Evolutionary conservation across 2,888 invertebrate genomes (phyloP).

Genomic region (Dicroscelio sp.): DNA sequence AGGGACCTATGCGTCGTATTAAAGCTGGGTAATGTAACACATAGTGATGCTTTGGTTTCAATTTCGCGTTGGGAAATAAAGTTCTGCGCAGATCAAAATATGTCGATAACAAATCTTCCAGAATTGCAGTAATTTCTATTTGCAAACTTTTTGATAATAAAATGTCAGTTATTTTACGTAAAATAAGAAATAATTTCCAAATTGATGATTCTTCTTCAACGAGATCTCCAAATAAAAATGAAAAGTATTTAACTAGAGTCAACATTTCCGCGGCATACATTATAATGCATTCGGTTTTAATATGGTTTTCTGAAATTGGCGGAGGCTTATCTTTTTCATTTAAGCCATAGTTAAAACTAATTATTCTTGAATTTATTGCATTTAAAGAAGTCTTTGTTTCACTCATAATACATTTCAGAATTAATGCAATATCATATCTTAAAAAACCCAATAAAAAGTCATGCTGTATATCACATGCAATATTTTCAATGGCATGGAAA

Average conservation of each 20-base stretch:
- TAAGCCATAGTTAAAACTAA: slow-evolving; percentile 67
- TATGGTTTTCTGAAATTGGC: slow-evolving; percentile 43
- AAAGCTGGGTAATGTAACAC: no score
- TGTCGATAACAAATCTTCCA: slow-evolving; percentile 29
- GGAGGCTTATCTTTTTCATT: slow-evolving; percentile 69
- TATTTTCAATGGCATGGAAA: slow-evolving; percentile 71
- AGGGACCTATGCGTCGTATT: no score
- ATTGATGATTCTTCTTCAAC: slow-evolving; percentile 38
- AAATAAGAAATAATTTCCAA: slow-evolving; percentile 68
- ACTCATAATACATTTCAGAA: slow-evolving; percentile 44
- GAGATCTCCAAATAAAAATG: slow-evolving; percentile 56
- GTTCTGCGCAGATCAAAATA: no score
- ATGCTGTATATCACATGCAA: slow-evolving; percentile 71
- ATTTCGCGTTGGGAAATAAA: no score
- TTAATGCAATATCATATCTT: slow-evolving; percentile 66
- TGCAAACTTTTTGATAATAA: slow-evolving; percentile 53
- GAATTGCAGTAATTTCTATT: slow-evolving; percentile 12
- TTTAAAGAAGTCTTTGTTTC: slow-evolving; percentile 28
- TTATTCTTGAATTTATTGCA: slow-evolving; percentile 61
- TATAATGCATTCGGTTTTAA: slow-evolving; percentile 46
- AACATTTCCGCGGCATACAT: slow-evolving; percentile 75
- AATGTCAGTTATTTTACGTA: slow-evolving; percentile 63
- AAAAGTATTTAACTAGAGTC: slow-evolving; percentile 60
- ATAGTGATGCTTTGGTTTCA: no score
- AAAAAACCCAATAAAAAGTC: slow-evolving; percentile 69